These are phyloP conservation scores for Argyresthia albistria DNA, from an alignment of 2,888 invertebrate species.

Conservation along the genomic window DNA sequence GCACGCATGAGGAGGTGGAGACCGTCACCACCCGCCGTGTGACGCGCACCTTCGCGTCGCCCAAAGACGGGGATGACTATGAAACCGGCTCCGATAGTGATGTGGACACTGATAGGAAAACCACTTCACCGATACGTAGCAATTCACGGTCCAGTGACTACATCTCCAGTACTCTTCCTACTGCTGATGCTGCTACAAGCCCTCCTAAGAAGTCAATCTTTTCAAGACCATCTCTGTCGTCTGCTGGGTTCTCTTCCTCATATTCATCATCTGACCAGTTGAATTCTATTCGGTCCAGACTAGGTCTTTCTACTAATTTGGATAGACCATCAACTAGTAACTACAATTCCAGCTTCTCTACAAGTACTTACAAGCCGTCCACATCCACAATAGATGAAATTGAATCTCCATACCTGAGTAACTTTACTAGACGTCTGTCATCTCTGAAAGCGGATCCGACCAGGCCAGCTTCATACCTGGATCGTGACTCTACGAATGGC, in stretches of 20 bases:
- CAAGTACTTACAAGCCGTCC: slow-evolving; percentile 44
- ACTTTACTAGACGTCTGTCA: slow-evolving; percentile 76
- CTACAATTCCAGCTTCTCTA: slow-evolving; percentile 36
- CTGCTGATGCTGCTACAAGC: slow-evolving; percentile 38
- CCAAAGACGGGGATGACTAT: slow-evolving; percentile 69
- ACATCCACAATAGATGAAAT: slow-evolving; percentile 61
- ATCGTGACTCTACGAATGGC: slow-evolving; percentile 54
- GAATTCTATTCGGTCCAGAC: slow-evolving; percentile 71
- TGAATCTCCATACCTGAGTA: slow-evolving; percentile 80
- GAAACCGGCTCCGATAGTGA: slow-evolving; percentile 83
- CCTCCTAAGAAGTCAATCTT: slow-evolving; percentile 48
- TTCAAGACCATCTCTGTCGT: slow-evolving; percentile 50
- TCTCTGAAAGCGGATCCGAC: slow-evolving; percentile 49
- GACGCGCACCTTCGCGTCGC: slow-evolving; percentile 49
- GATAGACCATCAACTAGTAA: slow-evolving; percentile 42
- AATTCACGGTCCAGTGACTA: slow-evolving; percentile 54
- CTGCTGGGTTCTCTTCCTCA: slow-evolving; percentile 38
- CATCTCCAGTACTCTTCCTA: slow-evolving; percentile 51
- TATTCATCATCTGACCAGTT: slow-evolving; percentile 63
- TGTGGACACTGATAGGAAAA: slow-evolving; percentile 66
- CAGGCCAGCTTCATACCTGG: slow-evolving; percentile 33
- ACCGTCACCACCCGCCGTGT: slow-evolving; percentile 67
- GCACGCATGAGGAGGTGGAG: slow-evolving; percentile 60
- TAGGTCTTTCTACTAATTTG: slow-evolving; percentile 63
- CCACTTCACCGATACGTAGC: slow-evolving; percentile 41